These are phyloP conservation scores for Himalopsyche japonica DNA, from an alignment of 2,888 invertebrate genomes.

Conservation along the genomic window DNA sequence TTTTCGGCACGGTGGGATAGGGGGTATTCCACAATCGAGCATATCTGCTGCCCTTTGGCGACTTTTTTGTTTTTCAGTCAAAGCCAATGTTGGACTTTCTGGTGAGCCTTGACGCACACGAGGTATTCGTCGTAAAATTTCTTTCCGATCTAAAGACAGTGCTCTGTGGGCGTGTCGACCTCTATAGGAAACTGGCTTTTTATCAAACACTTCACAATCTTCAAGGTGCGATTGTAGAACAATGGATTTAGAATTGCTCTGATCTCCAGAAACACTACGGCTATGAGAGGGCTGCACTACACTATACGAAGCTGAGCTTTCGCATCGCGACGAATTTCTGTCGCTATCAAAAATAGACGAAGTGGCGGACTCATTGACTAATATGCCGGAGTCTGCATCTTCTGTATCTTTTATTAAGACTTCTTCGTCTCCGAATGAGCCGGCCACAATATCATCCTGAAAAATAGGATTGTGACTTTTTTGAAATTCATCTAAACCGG, in stretches of 20 bases:
- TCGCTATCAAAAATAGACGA: conserved; percentile 67
- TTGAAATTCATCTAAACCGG: conserved; percentile 72
- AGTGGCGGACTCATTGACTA: conserved; percentile 72
- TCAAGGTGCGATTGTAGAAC: conserved; percentile 22
- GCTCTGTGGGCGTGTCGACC: conserved; percentile 58
- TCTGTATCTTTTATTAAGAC: conserved; percentile 65
- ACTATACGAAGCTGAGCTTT: conserved; percentile 58
- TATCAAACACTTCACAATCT: conserved; percentile 32
- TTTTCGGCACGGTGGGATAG: conserved; percentile 57
- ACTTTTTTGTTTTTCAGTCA: conserved; percentile 59
- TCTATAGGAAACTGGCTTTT: conserved; percentile 40
- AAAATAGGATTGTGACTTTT: conserved; percentile 64
- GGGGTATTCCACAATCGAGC: conserved; percentile 55
- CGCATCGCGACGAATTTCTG: conserved; percentile 58
- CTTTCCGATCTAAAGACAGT: conserved; percentile 60
- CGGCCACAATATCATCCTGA: conserved; percentile 62
- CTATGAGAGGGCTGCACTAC: conserved; percentile 51
- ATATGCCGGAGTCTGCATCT: conserved; percentile 76
- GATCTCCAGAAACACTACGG: conserved; percentile 58
- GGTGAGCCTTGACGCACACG: conserved; percentile 50
- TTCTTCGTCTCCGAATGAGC: conserved; percentile 59
- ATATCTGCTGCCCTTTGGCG: conserved; percentile 53
- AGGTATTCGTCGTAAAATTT: conserved; percentile 58
- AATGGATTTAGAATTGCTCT: conserved; percentile 50
- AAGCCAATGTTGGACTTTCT: conserved; percentile 55